phyloP scores from a whole-genome alignment of 2,888 invertebrate species.

The Limenitis camilla region DNA sequence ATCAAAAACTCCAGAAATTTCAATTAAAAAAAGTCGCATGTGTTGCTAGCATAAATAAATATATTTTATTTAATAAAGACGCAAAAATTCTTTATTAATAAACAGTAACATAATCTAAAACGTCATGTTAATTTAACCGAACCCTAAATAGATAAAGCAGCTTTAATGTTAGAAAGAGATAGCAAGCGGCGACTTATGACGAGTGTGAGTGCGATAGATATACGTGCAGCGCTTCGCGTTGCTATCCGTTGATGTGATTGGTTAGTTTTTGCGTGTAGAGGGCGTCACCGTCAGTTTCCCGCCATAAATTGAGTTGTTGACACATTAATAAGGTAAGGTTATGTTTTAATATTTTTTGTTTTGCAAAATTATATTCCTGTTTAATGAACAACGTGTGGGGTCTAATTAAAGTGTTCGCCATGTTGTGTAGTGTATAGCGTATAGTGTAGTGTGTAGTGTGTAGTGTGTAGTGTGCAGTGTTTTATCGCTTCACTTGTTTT shows the following conservation, averaged over 20 bases:
- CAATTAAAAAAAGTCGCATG: no score
- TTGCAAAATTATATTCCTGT: constrained; percentile 69
- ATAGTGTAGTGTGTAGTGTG: no score
- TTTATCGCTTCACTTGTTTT: constrained; percentile 26
- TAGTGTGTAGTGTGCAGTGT: no score
- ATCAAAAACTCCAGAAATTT: no score
- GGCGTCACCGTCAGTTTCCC: constrained; percentile 64
- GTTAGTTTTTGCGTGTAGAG: constrained; percentile 49
- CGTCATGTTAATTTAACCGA: constrained; percentile 17
- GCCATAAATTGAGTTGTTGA: constrained; percentile 76
- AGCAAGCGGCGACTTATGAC: neutral
- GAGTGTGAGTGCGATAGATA: neutral
- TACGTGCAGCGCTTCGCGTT: neutral
- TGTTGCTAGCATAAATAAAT: no score
- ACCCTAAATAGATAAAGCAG: constrained; percentile 14
- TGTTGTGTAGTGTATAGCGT: constrained; percentile 8
- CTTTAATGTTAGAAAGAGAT: constrained; percentile 39
- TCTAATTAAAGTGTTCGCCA: constrained; percentile 60
- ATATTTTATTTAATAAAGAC: neutral
- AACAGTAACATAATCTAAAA: constrained; percentile 9
- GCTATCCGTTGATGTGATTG: constrained; percentile 41
- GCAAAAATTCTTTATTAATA: neutral
- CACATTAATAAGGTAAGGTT: constrained; percentile 71
- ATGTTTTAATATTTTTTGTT: constrained; percentile 68
- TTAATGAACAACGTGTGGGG: constrained; percentile 71